These are phyloP conservation scores for Anarsia innoxiella DNA, from an alignment of 2,888 invertebrate species.

Conservation along the genomic window DNA sequence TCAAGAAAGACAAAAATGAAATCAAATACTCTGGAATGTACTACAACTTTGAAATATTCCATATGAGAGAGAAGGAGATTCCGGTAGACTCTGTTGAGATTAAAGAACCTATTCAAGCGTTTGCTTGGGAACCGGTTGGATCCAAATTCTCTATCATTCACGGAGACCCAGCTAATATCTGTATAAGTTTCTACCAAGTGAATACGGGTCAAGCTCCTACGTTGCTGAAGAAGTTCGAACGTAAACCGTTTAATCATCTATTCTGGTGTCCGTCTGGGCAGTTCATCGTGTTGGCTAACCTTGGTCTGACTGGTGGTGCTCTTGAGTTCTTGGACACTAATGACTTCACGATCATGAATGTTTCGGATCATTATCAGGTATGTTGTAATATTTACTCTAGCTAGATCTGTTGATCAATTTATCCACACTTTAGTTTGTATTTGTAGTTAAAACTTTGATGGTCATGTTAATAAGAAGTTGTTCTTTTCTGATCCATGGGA, in stretches of 20 bases:
- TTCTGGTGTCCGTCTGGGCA: constrained; percentile 98
- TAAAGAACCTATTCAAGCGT: constrained; percentile 93
- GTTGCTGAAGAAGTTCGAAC: constrained; percentile 90
- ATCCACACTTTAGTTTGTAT: too few relatives aligned
- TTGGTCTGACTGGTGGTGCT: constrained; percentile 88
- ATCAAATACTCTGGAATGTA: constrained; percentile 97
- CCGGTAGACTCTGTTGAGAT: constrained; percentile 98
- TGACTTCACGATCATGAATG: constrained; percentile 96
- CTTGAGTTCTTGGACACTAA: constrained; percentile 96
- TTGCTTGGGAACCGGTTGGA: constrained; percentile 99
- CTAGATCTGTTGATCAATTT: too few relatives aligned
- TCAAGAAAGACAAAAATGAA: constrained; percentile 95
- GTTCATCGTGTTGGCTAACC: constrained; percentile 94
- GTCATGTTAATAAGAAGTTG: too few relatives aligned
- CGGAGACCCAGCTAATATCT: constrained; percentile 88
- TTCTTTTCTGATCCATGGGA: too few relatives aligned
- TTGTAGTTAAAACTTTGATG: too few relatives aligned
- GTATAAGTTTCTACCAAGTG: constrained; percentile 92
- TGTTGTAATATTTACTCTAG: too few relatives aligned
- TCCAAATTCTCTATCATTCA: constrained; percentile 97
- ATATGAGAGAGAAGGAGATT: constrained; percentile 97
- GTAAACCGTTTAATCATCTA: constrained; percentile 90
- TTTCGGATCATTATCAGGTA: constrained; percentile 93
- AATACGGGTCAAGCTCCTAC: constrained; percentile 93
- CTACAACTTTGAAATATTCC: constrained; percentile 99